phyloP scores from a whole-genome alignment of 2,888 invertebrate species.

The Andrena fulva region DNA sequence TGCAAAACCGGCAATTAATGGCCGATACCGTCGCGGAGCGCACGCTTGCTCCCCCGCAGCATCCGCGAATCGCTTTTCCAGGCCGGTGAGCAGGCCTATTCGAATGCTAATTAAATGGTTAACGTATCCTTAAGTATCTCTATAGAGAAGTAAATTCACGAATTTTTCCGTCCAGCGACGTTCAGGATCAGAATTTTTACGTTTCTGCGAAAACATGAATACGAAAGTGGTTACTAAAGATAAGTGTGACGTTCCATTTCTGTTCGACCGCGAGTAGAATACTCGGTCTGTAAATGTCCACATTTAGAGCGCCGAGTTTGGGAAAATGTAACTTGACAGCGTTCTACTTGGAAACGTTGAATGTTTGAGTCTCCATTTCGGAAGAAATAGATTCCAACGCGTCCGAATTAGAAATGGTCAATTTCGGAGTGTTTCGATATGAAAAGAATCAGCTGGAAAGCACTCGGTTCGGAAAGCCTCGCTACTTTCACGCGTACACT shows the following conservation, averaged over 20 bases:
- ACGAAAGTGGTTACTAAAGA: too few relatives aligned
- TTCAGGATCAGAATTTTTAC: background rate
- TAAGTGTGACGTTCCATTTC: too few relatives aligned
- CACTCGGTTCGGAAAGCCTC: background rate
- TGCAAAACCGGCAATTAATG: slow-evolving; percentile 34
- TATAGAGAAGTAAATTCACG: background rate
- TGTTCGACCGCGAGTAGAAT: too few relatives aligned
- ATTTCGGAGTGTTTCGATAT: too few relatives aligned
- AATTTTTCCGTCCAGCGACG: background rate
- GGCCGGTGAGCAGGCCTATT: background rate
- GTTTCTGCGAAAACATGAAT: too few relatives aligned
- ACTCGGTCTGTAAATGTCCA: too few relatives aligned
- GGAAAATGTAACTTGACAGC: too few relatives aligned
- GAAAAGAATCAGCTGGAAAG: background rate
- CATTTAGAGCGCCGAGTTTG: too few relatives aligned
- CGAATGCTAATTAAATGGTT: slow-evolving; percentile 5
- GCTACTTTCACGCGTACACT: slow-evolving; percentile 14
- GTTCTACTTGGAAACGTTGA: too few relatives aligned
- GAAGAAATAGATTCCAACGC: too few relatives aligned
- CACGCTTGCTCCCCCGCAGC: background rate
- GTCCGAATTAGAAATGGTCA: too few relatives aligned
- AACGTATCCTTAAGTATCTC: background rate
- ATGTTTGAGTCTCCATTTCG: too few relatives aligned
- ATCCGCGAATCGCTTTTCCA: background rate
- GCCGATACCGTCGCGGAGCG: background rate